Evolutionary conservation across 2,888 invertebrate species (phyloP).

Genomic region (Drosophila kanekoi): DNA sequence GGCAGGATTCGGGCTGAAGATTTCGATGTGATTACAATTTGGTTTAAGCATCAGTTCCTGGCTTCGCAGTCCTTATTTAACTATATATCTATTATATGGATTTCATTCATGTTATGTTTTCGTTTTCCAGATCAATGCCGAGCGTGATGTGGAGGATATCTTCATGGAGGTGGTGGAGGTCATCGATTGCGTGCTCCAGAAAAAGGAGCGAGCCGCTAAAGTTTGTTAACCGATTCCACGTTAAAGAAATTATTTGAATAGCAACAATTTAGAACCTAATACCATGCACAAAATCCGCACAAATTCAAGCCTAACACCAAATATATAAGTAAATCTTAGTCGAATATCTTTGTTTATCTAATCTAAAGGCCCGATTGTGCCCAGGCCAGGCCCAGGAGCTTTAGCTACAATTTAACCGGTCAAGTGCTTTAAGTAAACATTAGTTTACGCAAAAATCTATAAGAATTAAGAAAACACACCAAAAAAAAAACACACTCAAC

Average conservation of each 20-base stretch:
- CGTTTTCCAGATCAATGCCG: constrained; percentile 91
- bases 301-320: constrained; percentile 49
- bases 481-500: constrained; percentile 22
- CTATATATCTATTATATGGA: too few relatives aligned
- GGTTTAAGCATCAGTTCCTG: too few relatives aligned
- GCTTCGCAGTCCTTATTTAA: too few relatives aligned
- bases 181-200: constrained; percentile 86
- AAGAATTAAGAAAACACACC: background rate
- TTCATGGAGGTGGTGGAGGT: constrained; percentile 89
- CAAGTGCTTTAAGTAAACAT: constrained; percentile 34
- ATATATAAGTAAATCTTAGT: constrained; percentile 35
- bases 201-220: constrained; percentile 71
- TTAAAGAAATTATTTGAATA: constrained; percentile 22
- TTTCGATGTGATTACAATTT: too few relatives aligned
- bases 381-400: constrained; percentile 33
- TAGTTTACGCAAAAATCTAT: constrained; percentile 10
- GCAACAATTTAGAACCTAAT: constrained; percentile 34
- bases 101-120: too few relatives aligned
- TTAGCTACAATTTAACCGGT: constrained; percentile 34
- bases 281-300: constrained; percentile 32
- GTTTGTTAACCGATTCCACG: constrained; percentile 35
- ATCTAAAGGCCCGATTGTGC: constrained; percentile 18
- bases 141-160: constrained; percentile 90
- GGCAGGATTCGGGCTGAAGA: too few relatives aligned
- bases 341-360: constrained; percentile 22